Evolutionary conservation across 2,113 vertebrate species (phyloP).

Genomic region (Aldabrachelys gigantea): DNA sequence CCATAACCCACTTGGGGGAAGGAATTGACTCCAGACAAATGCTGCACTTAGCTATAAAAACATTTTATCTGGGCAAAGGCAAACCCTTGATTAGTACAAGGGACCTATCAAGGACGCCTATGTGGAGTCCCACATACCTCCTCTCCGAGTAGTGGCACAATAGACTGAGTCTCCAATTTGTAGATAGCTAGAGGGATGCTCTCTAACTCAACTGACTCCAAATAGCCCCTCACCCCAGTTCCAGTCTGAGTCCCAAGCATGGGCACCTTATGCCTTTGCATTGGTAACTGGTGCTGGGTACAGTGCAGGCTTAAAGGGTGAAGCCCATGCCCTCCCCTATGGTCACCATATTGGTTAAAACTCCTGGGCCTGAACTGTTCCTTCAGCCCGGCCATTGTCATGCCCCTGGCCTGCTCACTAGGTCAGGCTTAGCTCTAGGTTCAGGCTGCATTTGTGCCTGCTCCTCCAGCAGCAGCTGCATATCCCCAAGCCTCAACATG

Average conservation of each 20-base stretch:
- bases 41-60: not conserved
- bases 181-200: not conserved
- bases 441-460: not conserved
- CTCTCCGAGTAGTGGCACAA: not conserved
- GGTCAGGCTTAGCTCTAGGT: not conserved
- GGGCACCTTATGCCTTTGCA: not conserved
- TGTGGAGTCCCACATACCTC: not conserved
- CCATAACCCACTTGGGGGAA: not conserved
- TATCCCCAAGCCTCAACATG: not conserved
- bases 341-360: too few species aligned
- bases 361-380: not conserved
- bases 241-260: not conserved
- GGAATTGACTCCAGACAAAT: not conserved
- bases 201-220: not conserved
- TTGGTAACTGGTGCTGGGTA: too few species aligned
- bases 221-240: not conserved
- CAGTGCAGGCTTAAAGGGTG: too few species aligned
- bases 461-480: not conserved
- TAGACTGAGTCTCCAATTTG: not conserved
- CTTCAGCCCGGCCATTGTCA: too few species aligned
- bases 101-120: not conserved
- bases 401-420: not conserved
- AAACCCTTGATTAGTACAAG: not conserved
- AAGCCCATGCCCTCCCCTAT: too few species aligned
- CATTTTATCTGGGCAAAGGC: not conserved